Evolutionary conservation across 92 coral and sea anemone genomes (phyloP), one percentile per base, ranked within the genome.

Genomic region (Phymanthus crucifer): DNA sequence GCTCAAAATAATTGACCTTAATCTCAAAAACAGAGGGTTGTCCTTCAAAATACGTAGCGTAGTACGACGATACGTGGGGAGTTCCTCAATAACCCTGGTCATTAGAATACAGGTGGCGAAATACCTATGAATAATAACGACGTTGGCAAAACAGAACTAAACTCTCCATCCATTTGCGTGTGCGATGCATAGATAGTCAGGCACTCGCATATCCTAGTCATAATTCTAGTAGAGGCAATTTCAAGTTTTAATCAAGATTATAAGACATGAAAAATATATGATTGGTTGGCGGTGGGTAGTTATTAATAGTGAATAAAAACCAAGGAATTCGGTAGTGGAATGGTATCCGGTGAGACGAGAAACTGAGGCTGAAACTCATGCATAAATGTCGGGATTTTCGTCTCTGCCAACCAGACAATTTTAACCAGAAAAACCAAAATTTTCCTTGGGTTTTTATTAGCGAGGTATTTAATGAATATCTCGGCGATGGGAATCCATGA

Each of bases 71-170:
- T 54, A 21, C 27, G 64, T n/a, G 45, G 13, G 27, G 21, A 40
- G 26, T 13, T 33, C 45, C 14, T 35, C 27, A 40, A 16, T 72
- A 14, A 46, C 1, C 45, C 2, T 45, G 50, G 32, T 40, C 27
- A 72, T 72, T 72, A 72, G 3, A 72, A 72, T 72, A 72, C 77
- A 72, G 77, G 77, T 72, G 77, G 52, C 46, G 14, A 33, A 72
- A 72, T 72, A 40, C 61, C 50, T 40, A 72, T 72, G 57, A 72
- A 29, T 40, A 40, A 14, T 54, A 54, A 54, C n/a, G 64, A 54
- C 27, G 64, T 24, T 23, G 27, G 7, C 19, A 23, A 54, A 24
- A 54, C 27, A 54, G 27, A 54, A 54, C 64, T 10, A 54, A n/a
- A n/a, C n/a, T n/a, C n/a, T n/a, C n/a, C 6, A 24, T 54, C 26